Evolutionary conservation across 2,113 vertebrate genomes (phyloP), one percentile per base, ranked within the genome.

Genomic region (Dinomys branickii): DNA sequence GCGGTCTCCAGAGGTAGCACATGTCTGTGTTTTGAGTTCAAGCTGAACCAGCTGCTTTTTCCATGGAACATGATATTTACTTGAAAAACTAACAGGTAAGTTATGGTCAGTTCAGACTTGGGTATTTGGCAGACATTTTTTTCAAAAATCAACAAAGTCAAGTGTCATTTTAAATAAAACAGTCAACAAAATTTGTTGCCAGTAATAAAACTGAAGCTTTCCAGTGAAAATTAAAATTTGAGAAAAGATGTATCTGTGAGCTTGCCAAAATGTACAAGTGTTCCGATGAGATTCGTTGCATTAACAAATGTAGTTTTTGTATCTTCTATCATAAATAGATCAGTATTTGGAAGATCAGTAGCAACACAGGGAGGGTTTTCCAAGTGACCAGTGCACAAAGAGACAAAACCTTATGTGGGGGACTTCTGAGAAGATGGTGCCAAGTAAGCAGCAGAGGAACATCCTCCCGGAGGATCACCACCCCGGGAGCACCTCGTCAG

Each of bases 191-290:
- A 65, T 56, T 41, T 56, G 30, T 77, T 84, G 28, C 20, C 67
- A n/a, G 4, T 83, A 16, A 28, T 33, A 65, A 88, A 89, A 78
- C 59, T 6, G 54, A 63, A 80, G 26, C 41, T 91, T 87, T 94
- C 44, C 41, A 91, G 28, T 83, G 20, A 88, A 91, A 94, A 94
- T 58, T 65, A 81, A 35, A 94, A 77, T 91, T 44, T 30, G n/a
- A 41, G 78, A 24, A 65, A 88, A 88, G 16, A 35, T 24, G 2
- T 35, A 38, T 56, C 22, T 80, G 8, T 6, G 63, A 65, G 20
- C 38, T 82, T 86, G 10, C 58, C 50, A 91, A 38, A 69, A 75
- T 24, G 1, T 75, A n/a, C 38, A 56, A 4, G 67, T 58, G 33
- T 54, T 88, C 12, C 11, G 59, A 52, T 75, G 35, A 88, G 59